Conservation (phyloP, 2,797 vertebrate species). For the Jordanella pulchra region DNA sequence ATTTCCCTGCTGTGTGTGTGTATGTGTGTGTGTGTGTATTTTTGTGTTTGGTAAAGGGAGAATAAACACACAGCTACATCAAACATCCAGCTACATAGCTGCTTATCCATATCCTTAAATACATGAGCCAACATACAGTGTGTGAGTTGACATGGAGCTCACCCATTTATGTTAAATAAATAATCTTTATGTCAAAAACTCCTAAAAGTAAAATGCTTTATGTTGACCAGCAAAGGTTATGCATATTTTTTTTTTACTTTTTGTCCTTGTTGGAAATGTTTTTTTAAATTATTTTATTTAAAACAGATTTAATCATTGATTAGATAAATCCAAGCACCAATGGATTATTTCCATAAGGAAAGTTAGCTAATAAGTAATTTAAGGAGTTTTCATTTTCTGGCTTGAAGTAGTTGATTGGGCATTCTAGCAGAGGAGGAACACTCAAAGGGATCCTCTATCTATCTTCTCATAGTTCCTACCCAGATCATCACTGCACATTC, state of each 20-base stretch:
- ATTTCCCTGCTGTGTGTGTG: neutral
- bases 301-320: neutral
- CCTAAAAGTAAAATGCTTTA: neutral
- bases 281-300: neutral
- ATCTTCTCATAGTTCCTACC: too few relatives aligned
- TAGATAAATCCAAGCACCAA: slow-evolving; percentile 1
- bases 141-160: slow-evolving; percentile 26
- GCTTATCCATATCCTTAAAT: slow-evolving; percentile 12
- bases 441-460: neutral
- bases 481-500: neutral
- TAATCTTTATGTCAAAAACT: neutral
- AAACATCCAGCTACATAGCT: slow-evolving; percentile 7
- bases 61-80: slow-evolving; percentile 13
- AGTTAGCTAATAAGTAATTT: neutral
- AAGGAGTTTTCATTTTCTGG: neutral
- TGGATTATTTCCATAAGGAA: neutral
- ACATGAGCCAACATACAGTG: neutral
- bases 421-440: neutral
- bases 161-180: neutral
- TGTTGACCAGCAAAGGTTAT: neutral
- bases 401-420: neutral
- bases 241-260: neutral
- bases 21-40: neutral
- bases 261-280: neutral
- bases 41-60: slow-evolving; percentile 1